Evolutionary conservation across 2,888 invertebrate species (phyloP), one percentile per base, ranked within the genome.

Genomic region (Volucella zonaria): DNA sequence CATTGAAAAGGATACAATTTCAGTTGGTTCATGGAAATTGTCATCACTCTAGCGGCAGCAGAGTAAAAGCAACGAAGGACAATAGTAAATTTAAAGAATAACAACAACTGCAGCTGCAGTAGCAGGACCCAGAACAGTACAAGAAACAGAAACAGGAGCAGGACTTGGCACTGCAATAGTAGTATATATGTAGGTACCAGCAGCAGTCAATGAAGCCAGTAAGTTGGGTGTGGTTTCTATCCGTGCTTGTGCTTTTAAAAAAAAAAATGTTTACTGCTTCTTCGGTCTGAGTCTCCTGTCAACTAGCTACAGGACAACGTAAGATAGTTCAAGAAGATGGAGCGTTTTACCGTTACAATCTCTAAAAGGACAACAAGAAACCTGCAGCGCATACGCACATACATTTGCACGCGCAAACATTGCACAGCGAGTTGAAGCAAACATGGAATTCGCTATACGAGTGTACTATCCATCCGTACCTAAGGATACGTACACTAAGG

Each of bases 11-110:
- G 23, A 73, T 45, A 47, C 49, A 52, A 56, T 66, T 73, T 51
- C 18, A 59, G 40, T 54, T 31, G 10, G n/a, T 78, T 59, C 61
- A 76, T 71, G 59, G 61, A 85, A 81, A 85, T 85, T 85, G 67
- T 80, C 80, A 71, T 81, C 67, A 52, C 47, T 31, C 23, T 52
- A 43, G 52, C 40, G 15, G 52, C 12, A 31, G 14, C 47, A 38
- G 51, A 66, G 59, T 75, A 79, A 71, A 70, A 49, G 66, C 31
- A 31, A 81, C 76, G 61, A 76, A 67, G 71, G 23, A 85, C 81
- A 81, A 77, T 71, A 80, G 67, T 76, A 62, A 68, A 68, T 75
- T 68, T 62, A 75, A 75, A 70, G 66, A 14, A 75, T 43, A 49
- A 56, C 59, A 71, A 52, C 38, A 59, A 31, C 31, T 47, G 66